A percentile compares a stretch with the other conserved stretches of the same genome.
phyloP scores from a whole-genome alignment of 2,888 invertebrate genomes.

The Athetis lepigone region DNA sequence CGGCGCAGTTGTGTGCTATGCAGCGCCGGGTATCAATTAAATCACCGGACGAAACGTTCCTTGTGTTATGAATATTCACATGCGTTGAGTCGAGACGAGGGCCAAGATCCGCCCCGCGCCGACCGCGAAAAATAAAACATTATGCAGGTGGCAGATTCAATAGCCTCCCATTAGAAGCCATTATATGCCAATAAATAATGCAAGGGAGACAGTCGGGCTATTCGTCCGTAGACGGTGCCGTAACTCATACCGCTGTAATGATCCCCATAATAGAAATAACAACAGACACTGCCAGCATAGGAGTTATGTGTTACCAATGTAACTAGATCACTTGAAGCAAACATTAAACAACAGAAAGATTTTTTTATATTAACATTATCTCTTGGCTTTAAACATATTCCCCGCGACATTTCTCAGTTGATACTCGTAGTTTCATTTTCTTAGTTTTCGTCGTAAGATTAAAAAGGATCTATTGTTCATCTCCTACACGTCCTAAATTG shows the following conservation, averaged over 20 bases:
- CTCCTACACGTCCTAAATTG: no score
- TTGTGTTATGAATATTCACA: slow-evolving; percentile 86
- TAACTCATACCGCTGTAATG: slow-evolving; percentile 85
- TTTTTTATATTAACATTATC: neutral
- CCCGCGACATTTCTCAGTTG: neutral
- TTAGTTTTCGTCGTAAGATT: slow-evolving; percentile 16
- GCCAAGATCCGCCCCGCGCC: slow-evolving; percentile 72
- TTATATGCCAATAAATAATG: slow-evolving; percentile 90
- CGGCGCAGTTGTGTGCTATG: slow-evolving; percentile 74
- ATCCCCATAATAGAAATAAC: slow-evolving; percentile 82
- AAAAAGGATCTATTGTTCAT: slow-evolving; percentile 18
- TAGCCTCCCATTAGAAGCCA: slow-evolving; percentile 89
- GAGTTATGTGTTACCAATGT: slow-evolving; percentile 59
- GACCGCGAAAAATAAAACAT: slow-evolving; percentile 81
- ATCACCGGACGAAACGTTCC: slow-evolving; percentile 77
- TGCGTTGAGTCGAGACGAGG: slow-evolving; percentile 69
- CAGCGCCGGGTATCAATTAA: slow-evolving; percentile 84
- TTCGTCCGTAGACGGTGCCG: slow-evolving; percentile 81
- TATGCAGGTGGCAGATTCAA: slow-evolving; percentile 88
- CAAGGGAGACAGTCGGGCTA: slow-evolving; percentile 82
- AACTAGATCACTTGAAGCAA: slow-evolving; percentile 36
- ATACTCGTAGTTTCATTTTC: slow-evolving; percentile 25
- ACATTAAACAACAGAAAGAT: slow-evolving; percentile 7
- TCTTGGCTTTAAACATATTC: slow-evolving; percentile 1
- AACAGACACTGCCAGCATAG: slow-evolving; percentile 68